Evolutionary conservation across 1,140 invertebrate genomes (phyloP).

Genomic region (Episyrphus balteatus): DNA sequence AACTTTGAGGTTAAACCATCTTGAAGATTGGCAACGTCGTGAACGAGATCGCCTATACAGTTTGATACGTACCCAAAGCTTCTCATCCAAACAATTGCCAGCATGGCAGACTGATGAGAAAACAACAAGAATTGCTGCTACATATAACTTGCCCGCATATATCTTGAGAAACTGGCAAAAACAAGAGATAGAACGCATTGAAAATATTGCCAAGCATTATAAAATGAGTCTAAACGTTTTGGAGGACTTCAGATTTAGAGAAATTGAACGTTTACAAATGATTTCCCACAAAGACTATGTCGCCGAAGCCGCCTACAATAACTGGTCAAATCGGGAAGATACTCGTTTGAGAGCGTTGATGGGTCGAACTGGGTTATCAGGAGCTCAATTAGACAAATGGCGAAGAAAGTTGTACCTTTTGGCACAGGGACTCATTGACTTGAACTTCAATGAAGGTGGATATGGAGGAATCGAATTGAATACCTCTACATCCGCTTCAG

Average conservation of each 20-base stretch:
- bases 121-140: conserved; percentile 13
- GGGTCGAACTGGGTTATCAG: conserved; percentile 14
- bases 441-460: conserved; percentile 7
- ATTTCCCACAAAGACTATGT: conserved; percentile 21
- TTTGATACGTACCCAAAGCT: conserved; percentile 28
- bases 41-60: conserved; percentile 31
- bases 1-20: conserved; percentile 13
- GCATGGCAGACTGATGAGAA: conserved; percentile 27
- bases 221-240: conserved; percentile 20
- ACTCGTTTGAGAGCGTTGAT: conserved; percentile 13
- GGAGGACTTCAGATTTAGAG: conserved; percentile 29
- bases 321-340: conserved; percentile 15
- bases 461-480: conserved; percentile 16
- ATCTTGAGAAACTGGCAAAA: conserved; percentile 27
- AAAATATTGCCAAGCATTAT: conserved; percentile 21
- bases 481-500: conserved; percentile 11
- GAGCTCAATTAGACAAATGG: conserved; percentile 20
- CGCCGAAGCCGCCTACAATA: conserved; percentile 10
- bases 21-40: conserved; percentile 23
- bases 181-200: conserved; percentile 21
- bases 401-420: conserved; percentile 23
- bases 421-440: conserved; percentile 21
- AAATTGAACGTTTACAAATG: conserved; percentile 17
- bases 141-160: conserved; percentile 17
- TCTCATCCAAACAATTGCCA: conserved; percentile 17